Conservation (phyloP, 2,888 invertebrate species). For the Chorisops tibialis region DNA sequence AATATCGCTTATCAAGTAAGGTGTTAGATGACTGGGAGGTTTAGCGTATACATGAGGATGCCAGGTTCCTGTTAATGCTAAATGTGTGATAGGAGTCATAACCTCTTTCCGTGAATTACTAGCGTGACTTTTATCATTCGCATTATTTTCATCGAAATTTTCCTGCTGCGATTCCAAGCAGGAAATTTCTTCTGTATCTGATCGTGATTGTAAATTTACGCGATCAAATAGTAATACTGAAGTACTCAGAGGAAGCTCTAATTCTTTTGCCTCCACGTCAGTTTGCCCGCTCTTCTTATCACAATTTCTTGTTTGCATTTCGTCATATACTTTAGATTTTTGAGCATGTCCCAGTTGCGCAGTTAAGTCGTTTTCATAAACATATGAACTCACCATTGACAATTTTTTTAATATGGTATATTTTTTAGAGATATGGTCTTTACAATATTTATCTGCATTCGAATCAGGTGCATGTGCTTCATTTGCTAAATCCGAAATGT, state of each 20-base stretch:
- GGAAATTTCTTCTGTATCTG: constrained; percentile 17
- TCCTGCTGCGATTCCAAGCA: background rate
- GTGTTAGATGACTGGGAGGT: constrained; percentile 77
- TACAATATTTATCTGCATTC: constrained; percentile 36
- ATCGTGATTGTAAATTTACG: constrained; percentile 24
- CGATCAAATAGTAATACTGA: background rate
- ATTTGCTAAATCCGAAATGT: constrained; percentile 48
- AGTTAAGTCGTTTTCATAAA: constrained; percentile 47
- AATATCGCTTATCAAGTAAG: constrained; percentile 85
- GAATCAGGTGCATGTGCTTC: constrained; percentile 45
- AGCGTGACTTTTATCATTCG: background rate
- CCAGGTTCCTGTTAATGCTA: constrained; percentile 57
- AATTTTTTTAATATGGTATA: background rate
- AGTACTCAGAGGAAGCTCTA: constrained; percentile 23
- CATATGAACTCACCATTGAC: constrained; percentile 42
- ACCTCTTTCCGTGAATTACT: background rate
- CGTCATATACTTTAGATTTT: constrained; percentile 10
- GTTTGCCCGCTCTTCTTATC: background rate
- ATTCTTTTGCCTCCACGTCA: background rate
- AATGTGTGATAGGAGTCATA: constrained; percentile 3
- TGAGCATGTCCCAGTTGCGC: constrained; percentile 38
- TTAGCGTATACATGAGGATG: constrained; percentile 87
- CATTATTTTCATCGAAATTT: background rate
- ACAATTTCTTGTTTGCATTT: background rate
- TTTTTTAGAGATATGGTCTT: background rate